Evolutionary conservation across 1,140 invertebrate genomes (phyloP).

Genomic region (Hyphantria cunea): DNA sequence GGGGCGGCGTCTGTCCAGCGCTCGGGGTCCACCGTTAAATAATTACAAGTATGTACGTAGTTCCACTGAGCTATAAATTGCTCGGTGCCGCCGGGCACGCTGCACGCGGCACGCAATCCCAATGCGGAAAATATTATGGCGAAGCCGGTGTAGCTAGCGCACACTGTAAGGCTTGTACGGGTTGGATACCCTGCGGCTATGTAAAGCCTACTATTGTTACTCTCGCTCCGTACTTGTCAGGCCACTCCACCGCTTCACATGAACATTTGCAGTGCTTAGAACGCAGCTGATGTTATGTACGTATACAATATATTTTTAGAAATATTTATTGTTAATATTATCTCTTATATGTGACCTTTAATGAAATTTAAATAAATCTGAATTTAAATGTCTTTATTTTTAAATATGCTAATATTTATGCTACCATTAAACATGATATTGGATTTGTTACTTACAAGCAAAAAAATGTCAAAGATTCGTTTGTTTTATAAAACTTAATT

Average conservation of each 20-base stretch:
- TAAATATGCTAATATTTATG: too few species aligned
- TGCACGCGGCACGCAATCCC: conserved; percentile 76
- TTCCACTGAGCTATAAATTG: conserved; percentile 73
- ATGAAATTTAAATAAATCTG: too few species aligned
- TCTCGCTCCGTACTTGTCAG: conserved; percentile 24
- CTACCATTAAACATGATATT: too few species aligned
- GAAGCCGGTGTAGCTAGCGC: conserved; percentile 46
- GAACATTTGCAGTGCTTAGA: background rate
- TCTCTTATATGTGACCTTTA: too few species aligned
- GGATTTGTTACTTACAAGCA: too few species aligned
- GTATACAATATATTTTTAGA: too few species aligned
- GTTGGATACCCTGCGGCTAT: conserved; percentile 35
- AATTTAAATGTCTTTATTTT: too few species aligned
- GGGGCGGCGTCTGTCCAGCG: conserved; percentile 55
- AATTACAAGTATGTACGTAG: conserved; percentile 66
- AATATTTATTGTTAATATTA: too few species aligned
- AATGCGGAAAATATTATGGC: conserved; percentile 75
- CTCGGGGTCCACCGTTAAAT: conserved; percentile 66
- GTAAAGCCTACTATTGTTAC: conserved; percentile 32
- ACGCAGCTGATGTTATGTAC: background rate
- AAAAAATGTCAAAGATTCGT: too few species aligned
- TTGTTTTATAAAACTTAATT: too few species aligned
- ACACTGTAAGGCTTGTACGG: conserved; percentile 40
- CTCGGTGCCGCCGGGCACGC: conserved; percentile 67
- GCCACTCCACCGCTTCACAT: conserved; percentile 14